Percentiles rank a stretch among this genome's conserved stretches.
Evolutionary conservation across 2,797 vertebrate species (phyloP).

Genomic region (Hyperoplus lanceolatus): DNA sequence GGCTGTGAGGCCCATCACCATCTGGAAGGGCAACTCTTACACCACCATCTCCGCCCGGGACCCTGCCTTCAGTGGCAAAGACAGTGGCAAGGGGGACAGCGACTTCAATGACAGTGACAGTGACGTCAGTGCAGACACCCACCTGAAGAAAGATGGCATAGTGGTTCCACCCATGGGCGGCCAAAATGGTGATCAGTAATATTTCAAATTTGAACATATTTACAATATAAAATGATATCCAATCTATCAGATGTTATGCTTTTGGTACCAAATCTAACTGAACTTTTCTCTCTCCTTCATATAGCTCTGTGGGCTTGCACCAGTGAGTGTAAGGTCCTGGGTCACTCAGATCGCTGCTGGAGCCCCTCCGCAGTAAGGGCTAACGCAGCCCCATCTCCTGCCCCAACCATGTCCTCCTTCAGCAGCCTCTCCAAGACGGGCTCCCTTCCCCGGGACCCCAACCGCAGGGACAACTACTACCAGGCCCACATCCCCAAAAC

Average conservation of each 20-base stretch:
- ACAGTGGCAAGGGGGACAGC: constrained; percentile 97
- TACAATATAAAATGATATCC: background rate
- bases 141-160: constrained; percentile 90
- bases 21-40: constrained; percentile 97
- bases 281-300: background rate
- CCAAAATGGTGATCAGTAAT: constrained; percentile 88
- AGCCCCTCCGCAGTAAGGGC: constrained; percentile 91
- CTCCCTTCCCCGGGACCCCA: constrained; percentile 91
- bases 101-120: constrained; percentile 99
- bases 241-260: too few relatives aligned
- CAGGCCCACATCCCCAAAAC: constrained; percentile 97
- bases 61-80: constrained; percentile 96
- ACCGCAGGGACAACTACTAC: constrained; percentile 93
- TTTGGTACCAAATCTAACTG: background rate
- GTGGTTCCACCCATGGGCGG: constrained; percentile 77
- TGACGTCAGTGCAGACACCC: constrained; percentile 92
- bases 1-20: constrained; percentile 89
- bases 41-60: constrained; percentile 93
- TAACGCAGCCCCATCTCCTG: constrained; percentile 81
- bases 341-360: constrained; percentile 99
- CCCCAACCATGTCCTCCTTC: constrained; percentile 89
- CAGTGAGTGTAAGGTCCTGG: constrained; percentile 96
- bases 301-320: constrained; percentile 97
- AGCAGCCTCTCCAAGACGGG: constrained; percentile 89
- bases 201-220: background rate